Base-by-base conservation (phyloP, 2,113 vertebrate genomes). In the Gopherus flavomarginatus region DNA sequence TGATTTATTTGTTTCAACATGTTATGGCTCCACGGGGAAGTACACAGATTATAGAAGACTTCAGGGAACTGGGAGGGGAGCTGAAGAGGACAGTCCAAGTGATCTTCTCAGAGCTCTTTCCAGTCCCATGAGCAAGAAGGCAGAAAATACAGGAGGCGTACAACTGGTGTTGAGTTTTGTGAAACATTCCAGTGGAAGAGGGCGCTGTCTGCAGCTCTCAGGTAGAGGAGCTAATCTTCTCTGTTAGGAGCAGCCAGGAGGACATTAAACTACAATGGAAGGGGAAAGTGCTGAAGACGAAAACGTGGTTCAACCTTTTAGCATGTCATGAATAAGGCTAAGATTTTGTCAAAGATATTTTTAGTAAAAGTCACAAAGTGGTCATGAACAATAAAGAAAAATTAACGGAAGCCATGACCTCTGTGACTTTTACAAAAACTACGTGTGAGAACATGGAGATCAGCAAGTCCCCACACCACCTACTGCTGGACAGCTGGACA, bases 161-260 rank as follows among this genome's bases (percentile, higher is more conserved):
- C 50, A 83, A 26, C 2, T 82, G 80, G 72, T 31, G 12, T 21
- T 44, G 3, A 7, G 11, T 78, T 93, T 84, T 81, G 0, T 11
- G 81, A 42, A 91, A 91, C 77, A 14, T 75, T 31, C 78, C 54
- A 22, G 42, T 12, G 44, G 24, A 1, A 5, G 75, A 81, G 77
- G 85, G 14, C 14, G 53, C 8, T 52, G 0, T 5, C 47, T 0
- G 0, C 19, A 93, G 7, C 3, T 84, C 35, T n/a, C 83, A 17
- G 27, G 72, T 75, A 42, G 72, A 42, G 38, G 38, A 72, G 86
- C 10, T 26, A 88, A n/a, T 82, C 0, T 0, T 35, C 35, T 85
- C 81, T 1, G 38, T 47, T 75, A 75, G 2, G 4, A 92, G 29
- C 80, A 75, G 9, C 4, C 77, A 50, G 56, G 92, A 94, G 91